Conservation (phyloP, 1,140 invertebrate species). For the Apis dorsata region DNA sequence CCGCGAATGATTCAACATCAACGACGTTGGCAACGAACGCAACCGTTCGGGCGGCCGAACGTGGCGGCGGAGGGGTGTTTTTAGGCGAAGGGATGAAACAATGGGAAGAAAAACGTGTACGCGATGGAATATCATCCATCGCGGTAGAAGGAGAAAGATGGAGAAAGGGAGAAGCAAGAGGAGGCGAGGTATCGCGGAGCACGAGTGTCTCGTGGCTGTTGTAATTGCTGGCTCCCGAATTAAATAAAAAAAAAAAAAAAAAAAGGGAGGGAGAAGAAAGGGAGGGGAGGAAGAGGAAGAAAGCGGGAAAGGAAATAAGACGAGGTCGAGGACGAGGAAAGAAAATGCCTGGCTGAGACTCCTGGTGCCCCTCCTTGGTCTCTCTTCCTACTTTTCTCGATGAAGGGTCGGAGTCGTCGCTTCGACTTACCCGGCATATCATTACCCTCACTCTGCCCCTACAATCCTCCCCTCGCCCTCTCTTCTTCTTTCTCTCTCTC, state of each 20-base stretch:
- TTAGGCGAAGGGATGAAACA: not conserved
- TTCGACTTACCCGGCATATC: constrained; percentile 67
- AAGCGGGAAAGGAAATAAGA: constrained; percentile 32
- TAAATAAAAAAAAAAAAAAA: constrained; percentile 50
- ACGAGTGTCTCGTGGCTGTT: constrained; percentile 59
- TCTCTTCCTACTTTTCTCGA: constrained; percentile 37
- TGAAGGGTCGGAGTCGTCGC: constrained; percentile 61
- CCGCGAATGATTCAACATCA: constrained; percentile 8
- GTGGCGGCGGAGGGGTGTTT: too few relatives aligned
- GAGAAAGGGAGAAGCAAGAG: not conserved
- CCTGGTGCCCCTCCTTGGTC: constrained; percentile 21
- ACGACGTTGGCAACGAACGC: not conserved
- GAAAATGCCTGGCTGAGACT: constrained; percentile 40
- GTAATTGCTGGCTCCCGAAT: constrained; percentile 62
- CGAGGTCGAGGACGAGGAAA: constrained; percentile 14
- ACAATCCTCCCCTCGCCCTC: constrained; percentile 30
- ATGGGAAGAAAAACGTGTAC: not conserved
- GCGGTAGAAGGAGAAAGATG: not conserved
- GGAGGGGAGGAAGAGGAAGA: not conserved
- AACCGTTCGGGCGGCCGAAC: not conserved
- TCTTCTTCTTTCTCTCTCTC: constrained; percentile 30
- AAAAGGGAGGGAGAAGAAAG: constrained; percentile 9
- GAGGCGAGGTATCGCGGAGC: constrained; percentile 32
- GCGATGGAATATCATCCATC: not conserved
- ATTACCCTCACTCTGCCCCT: constrained; percentile 62